Evolutionary conservation across 2,888 invertebrate species (phyloP), one percentile per base, ranked within the genome.

Genomic region (Eristalis pertinax): DNA sequence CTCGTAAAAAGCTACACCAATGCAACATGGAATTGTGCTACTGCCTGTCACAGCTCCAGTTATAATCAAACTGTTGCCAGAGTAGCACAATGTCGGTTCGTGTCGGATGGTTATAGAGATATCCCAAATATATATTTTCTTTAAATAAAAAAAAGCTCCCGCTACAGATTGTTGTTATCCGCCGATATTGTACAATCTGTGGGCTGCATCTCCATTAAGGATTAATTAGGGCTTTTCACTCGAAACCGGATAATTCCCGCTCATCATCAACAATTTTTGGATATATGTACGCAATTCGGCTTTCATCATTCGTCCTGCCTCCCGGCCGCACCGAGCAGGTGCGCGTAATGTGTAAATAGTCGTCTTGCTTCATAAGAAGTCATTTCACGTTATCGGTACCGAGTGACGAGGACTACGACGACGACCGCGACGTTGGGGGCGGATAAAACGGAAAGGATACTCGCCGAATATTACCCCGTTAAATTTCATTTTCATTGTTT

Each of bases 21-120:
- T 81, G 80, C 81, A 84, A 87, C 84, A 87, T 73, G 83, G 76
- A 84, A 84, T 41, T 75, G 67, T 83, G 79, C 70, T 64, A 82
- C 79, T 64, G 68, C 72, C 75, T 84, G 84, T 65, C 75, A 73
- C 72, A 72, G 76, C 68, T 84, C 84, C 87, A 87, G 87, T 87
- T 87, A 84, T 87, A 87, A 87, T 76, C 87, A 87, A 87, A 87
- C 87, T 87, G 87, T 87, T 87, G 87, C 87, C 67, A 87, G 87
- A 84, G 76, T 64, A 87, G 79, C 79, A 87, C 87, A 87, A 87
- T 87, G 84, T 84, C 87, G 87, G 87, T 83, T 84, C 84, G 87
- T 67, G 87, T 76, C 79, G 65, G 67, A 75, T 79, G 68, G 26
- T 64, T 62, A 73, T 73, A 64, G 68, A 60, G 63, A 41, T 68